Base-by-base conservation (phyloP, 1,140 invertebrate species). In the Eriocheir sinensis region DNA sequence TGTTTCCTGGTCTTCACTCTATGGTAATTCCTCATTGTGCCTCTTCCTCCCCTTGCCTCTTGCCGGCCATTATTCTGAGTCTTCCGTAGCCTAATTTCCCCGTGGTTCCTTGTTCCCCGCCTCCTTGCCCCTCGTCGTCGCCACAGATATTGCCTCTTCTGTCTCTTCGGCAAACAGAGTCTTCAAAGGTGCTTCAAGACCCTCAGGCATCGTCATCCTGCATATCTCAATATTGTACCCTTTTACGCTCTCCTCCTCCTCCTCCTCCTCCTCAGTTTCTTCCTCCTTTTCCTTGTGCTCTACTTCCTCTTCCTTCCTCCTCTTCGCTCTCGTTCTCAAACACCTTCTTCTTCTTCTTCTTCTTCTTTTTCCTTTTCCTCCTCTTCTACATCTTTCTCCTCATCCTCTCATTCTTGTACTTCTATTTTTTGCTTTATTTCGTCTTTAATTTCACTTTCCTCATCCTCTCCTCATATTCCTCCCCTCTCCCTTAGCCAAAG, bases 111-210 rank as follows among this genome's bases (percentile, higher is more conserved):
- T 72, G 60, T 72, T 21, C 9, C n/a, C 60, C 4, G 9, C 9
- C 15, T 12, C 38, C 27, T 2, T 41, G 30, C 44, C 34, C 36
- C 30, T 32, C 27, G 27, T 32, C 32, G 44, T 34, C n/a, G n/a
- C n/a, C n/a, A n/a, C 34, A 38, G 36, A 38, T 41, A 41, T 86
- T 41, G 34, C 83, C 83, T 41, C 83, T 41, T 86, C 40, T 40
- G 40, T 86, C 83, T 34, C 40, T 86, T 86, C 83, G 27, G 34
- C 21, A 86, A 41, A 38, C 83, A 86, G 4, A 86, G 12, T 21
- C 83, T 41, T 86, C 40, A 72, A 72, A 72, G 60, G 60, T 72
- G n/a, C 21, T 72, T 72, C 60, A 72, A 21, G 60, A n/a, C 60
- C 60, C 60, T 72, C 60, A 72, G 27, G 60, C 27, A 72, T 72